Conservation (phyloP, 2,797 vertebrate genomes). For the Falco biarmicus region DNA sequence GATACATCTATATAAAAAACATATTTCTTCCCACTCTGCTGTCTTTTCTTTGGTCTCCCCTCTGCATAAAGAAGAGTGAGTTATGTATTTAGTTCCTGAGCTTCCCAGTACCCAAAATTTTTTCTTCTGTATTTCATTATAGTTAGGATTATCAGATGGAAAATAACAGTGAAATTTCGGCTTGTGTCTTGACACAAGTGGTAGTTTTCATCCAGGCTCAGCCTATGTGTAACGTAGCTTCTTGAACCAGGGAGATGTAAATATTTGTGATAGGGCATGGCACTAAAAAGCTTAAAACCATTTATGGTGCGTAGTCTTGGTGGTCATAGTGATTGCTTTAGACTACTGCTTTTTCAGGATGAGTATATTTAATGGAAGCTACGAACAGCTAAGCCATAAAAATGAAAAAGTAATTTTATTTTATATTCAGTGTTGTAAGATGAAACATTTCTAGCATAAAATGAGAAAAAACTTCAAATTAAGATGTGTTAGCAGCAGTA, state of each 20-base stretch:
- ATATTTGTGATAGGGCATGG: not conserved
- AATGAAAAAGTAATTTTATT: not conserved
- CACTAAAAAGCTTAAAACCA: not conserved
- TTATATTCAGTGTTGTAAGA: not conserved
- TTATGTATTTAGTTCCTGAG: not conserved
- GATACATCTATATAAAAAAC: fast-evolving
- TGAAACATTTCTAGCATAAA: not conserved
- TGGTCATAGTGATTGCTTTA: not conserved
- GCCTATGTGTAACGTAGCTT: not conserved
- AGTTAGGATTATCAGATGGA: not conserved
- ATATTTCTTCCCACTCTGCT: not conserved
- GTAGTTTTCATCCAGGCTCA: not conserved
- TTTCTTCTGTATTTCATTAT: not conserved
- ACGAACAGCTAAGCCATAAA: not conserved
- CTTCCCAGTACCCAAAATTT: not conserved
- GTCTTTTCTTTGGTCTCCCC: not conserved
- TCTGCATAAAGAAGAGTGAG: not conserved
- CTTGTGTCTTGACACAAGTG: not conserved
- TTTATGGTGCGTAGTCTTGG: not conserved
- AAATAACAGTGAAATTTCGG: not conserved
- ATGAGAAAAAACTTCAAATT: not conserved
- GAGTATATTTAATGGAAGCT: not conserved
- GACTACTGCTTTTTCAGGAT: not conserved
- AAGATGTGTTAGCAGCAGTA: not conserved
- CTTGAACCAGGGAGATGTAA: not conserved